phyloP scores from a whole-genome alignment of 2,797 vertebrate genomes.

The Rhynchonycteris naso region DNA sequence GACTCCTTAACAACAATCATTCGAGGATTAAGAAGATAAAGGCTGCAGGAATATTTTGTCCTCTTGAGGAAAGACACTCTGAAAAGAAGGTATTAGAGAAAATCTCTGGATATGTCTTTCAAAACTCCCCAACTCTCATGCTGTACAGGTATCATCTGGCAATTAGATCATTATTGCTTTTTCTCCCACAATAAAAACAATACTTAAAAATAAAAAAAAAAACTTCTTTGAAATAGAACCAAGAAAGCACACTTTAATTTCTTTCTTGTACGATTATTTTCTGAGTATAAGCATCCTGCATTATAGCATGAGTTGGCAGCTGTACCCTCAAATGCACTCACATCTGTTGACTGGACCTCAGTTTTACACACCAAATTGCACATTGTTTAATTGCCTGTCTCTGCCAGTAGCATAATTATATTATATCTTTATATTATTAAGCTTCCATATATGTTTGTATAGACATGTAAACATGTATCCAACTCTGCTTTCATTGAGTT shows the following conservation, averaged over 20 bases:
- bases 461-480: not conserved
- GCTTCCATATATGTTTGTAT: not conserved
- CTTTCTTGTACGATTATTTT: not conserved
- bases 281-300: slow-evolving; percentile 29
- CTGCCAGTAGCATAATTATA: slow-evolving; percentile 50
- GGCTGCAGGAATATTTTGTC: slow-evolving; percentile 28
- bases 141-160: slow-evolving; percentile 43
- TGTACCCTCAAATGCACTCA: slow-evolving; percentile 50
- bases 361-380: slow-evolving; percentile 60
- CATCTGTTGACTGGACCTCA: slow-evolving; percentile 65
- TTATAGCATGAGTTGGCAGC: slow-evolving; percentile 44
- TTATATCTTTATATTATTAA: slow-evolving; percentile 58
- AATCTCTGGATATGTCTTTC: slow-evolving; percentile 53
- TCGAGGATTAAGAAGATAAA: slow-evolving; percentile 53
- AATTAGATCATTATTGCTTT: slow-evolving; percentile 64
- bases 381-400: slow-evolving; percentile 72
- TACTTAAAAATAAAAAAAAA: not conserved
- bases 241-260: slow-evolving; percentile 48
- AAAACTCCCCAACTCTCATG: slow-evolving; percentile 57
- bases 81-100: slow-evolving; percentile 70
- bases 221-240: slow-evolving; percentile 44
- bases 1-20: slow-evolving; percentile 20
- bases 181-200: slow-evolving; percentile 49
- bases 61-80: slow-evolving; percentile 40
- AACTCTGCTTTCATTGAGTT: slow-evolving; percentile 7